Base-by-base conservation (phyloP, 92 coral and sea anemone genomes). In the Porites lobata region DNA sequence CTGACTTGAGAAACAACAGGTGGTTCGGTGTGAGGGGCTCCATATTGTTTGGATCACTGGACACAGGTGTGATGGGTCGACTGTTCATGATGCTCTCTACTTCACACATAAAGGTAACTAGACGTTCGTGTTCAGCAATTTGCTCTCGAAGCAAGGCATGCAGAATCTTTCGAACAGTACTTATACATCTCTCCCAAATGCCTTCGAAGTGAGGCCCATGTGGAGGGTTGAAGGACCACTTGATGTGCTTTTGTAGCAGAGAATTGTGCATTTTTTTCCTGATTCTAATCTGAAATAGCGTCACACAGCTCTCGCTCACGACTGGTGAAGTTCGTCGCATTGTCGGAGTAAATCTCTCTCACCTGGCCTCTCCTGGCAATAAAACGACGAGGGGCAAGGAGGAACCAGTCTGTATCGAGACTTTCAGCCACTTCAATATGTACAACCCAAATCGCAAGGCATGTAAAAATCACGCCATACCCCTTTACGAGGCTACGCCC, bases 171-270 rank as follows among this genome's bases (percentile, higher is more conserved):
- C 92, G 21, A 47, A 89, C 85, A n/a, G 92, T 19, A 75, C 24
- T 2, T 24, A 89, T 83, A 29, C 89, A 84, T 32, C 92, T 66
- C 80, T 84, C 92, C 89, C 92, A 89, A 68, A 82, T 72, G 26
- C 92, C 91, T 10, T 82, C 82, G 50, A 69, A 65, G 68, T 89
- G 85, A 11, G 81, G 84, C 4, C 77, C 92, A 57, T 62, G 26
- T 3, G 89, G 92, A 8, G 92, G 92, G 70, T 84, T 89, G 76
- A 85, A 75, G 8, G 58, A 50, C 92, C 85, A 89, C 72, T 84
- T 85, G 69, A 84, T 82, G 47, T 81, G 62, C 65, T 79, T 69
- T 72, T 87, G 87, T 11, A 87, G 67, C 20, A 87, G 79, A 2
- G 77, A 78, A 43, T 67, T 67, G 78, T 79, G 86, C 43, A 87